Evolutionary conservation across 1,140 invertebrate species (phyloP).

Genomic region (Apis florea): DNA sequence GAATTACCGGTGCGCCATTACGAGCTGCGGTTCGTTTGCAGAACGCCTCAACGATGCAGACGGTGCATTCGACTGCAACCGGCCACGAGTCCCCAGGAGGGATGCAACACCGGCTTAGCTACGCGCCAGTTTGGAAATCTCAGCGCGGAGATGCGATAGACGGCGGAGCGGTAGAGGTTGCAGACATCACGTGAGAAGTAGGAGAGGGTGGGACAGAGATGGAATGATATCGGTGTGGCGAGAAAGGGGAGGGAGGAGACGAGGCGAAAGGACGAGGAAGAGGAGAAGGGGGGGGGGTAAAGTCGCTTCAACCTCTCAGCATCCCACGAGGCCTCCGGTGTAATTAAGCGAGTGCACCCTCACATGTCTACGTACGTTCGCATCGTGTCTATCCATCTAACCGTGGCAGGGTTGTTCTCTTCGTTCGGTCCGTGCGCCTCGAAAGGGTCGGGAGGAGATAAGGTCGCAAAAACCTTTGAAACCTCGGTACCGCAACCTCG

Average conservation of each 20-base stretch:
- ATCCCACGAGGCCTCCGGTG: constrained; percentile 77
- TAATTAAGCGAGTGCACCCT: constrained; percentile 81
- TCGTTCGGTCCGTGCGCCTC: constrained; percentile 65
- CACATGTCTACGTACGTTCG: constrained; percentile 78
- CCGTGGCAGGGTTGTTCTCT: constrained; percentile 71
- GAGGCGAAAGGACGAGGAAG: not conserved
- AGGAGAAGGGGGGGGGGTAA: constrained; percentile 62
- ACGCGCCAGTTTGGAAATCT: constrained; percentile 72
- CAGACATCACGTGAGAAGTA: constrained; percentile 62
- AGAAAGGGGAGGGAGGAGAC: constrained; percentile 13
- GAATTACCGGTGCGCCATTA: constrained; percentile 64
- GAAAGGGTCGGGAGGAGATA: constrained; percentile 61
- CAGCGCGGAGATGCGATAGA: constrained; percentile 68
- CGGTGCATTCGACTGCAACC: constrained; percentile 69
- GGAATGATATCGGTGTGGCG: not conserved
- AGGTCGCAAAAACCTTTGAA: constrained; percentile 68
- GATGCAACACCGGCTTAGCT: constrained; percentile 65
- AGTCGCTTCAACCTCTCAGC: constrained; percentile 74
- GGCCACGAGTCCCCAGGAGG: constrained; percentile 59
- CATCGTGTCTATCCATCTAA: constrained; percentile 77
- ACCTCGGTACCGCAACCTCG: constrained; percentile 52
- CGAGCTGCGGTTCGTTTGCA: constrained; percentile 66
- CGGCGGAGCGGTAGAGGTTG: constrained; percentile 56
- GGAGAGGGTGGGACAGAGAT: constrained; percentile 48
- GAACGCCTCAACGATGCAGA: constrained; percentile 66